Percentiles rank a stretch among this genome's conserved stretches.
These are phyloP conservation scores for Ornithoptera alexandrae DNA, from an alignment of 2,888 invertebrate species.

Conservation along the genomic window DNA sequence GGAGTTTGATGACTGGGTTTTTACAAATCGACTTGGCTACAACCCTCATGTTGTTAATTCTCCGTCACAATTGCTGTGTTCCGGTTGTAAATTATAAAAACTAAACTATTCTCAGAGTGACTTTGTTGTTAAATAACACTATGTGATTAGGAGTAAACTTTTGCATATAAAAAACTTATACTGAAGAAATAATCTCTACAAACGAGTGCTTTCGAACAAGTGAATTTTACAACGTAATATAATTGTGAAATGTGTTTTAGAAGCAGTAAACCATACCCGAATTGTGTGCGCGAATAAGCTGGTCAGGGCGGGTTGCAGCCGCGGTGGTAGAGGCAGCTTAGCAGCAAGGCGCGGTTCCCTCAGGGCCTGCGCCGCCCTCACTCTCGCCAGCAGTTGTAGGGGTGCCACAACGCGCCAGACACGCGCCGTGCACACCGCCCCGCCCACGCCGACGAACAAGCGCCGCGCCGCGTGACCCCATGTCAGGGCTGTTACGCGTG, in stretches of 20 bases:
- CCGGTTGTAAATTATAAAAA: too few relatives aligned
- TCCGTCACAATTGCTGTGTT: too few relatives aligned
- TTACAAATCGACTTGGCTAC: too few relatives aligned
- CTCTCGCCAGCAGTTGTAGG: slow-evolving; percentile 92
- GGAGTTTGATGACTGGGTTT: too few relatives aligned
- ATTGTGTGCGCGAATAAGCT: slow-evolving; percentile 96
- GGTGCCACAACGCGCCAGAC: slow-evolving; percentile 94
- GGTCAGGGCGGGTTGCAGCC: slow-evolving; percentile 90
- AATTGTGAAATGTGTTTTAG: not conserved
- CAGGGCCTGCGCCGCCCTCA: slow-evolving; percentile 88
- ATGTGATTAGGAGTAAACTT: too few relatives aligned
- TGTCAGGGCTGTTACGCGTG: slow-evolving; percentile 94
- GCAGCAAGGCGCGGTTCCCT: slow-evolving; percentile 87
- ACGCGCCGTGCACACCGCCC: slow-evolving; percentile 95
- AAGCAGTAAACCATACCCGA: slow-evolving; percentile 79
- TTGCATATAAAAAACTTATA: too few relatives aligned
- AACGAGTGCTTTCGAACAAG: too few relatives aligned
- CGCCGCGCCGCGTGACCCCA: slow-evolving; percentile 99
- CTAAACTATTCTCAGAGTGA: too few relatives aligned
- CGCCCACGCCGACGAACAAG: slow-evolving; percentile 90
- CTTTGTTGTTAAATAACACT: too few relatives aligned
- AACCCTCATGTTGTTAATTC: too few relatives aligned
- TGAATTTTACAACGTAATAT: too few relatives aligned
- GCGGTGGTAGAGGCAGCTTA: slow-evolving; percentile 91
- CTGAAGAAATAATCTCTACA: too few relatives aligned